Base-by-base conservation (phyloP, 2,113 vertebrate species). In the Hiodon tergisus region DNA sequence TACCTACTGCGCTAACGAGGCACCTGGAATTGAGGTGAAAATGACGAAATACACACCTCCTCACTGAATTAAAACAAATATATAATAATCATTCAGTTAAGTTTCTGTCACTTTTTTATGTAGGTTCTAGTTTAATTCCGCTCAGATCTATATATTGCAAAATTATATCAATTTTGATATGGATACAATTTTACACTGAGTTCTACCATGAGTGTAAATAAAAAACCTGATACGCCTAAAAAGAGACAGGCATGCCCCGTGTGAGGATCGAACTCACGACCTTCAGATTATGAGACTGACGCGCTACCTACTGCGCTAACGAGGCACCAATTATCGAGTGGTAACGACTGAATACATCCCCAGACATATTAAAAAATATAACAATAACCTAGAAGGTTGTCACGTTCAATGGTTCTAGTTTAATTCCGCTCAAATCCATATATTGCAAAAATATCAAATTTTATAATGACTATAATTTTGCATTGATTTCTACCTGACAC, bases 1-100 rank as follows among this genome's bases (percentile, higher is more conserved):
- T 68, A 67, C 73, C 73, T 75, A 75, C 73, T 75, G 73, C 55
- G 55, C 73, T 58, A 75, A 75, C 73, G 63, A 75, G 63, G 46
- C 73, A 5, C 3, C 1, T 16, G 3, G 0, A 9, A 1, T 46
- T 3, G 1, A 46, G 31, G 31, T 31, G 31, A 31, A 31, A 31
- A 31, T 31, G 31, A 31, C 31, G 0, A 31, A 31, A 31, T 31
- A 31, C 31, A 31, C 2, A 2, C 31, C 62, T 2, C 31, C 62
- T 2, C 31, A 31, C 31, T 31, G 31, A 31, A 65, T 3, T 16
- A 4, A 2, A 4, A 3, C 2, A 65, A 65, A 4, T 31, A 16
- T 3, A n/a, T 5, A 31, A 6, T 31, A 2, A 1, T 65, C 7
- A 3, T 3, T 3, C 6, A 31, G 4, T 16, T 5, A 57, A 57